These are phyloP conservation scores for Aspidoscelis tigris DNA, from an alignment of 2,113 vertebrate species.

Conservation along the genomic window DNA sequence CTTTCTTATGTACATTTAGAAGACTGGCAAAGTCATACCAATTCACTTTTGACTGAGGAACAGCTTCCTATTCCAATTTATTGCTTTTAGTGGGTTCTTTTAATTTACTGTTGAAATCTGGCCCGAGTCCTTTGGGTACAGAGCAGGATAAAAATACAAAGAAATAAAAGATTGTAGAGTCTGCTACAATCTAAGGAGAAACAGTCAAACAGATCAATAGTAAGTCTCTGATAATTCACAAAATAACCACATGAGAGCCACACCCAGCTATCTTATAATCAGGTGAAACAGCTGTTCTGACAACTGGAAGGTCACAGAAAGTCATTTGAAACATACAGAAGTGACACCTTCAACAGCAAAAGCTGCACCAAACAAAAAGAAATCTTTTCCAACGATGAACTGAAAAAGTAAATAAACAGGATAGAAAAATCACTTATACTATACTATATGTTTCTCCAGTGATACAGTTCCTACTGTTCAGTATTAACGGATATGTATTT, in stretches of 20 bases:
- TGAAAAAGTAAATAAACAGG: background rate
- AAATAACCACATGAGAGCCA: slow-evolving; percentile 22
- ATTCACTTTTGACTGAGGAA: too few species aligned
- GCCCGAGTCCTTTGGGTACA: too few species aligned
- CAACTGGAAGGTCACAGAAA: slow-evolving; percentile 41
- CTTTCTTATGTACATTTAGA: too few species aligned
- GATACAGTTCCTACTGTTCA: background rate
- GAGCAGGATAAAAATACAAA: too few species aligned
- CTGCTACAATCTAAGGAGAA: background rate
- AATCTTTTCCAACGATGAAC: background rate
- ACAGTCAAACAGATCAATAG: background rate
- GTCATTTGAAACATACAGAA: slow-evolving; percentile 1
- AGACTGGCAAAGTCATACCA: too few species aligned
- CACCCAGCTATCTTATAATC: background rate
- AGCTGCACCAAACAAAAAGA: background rate
- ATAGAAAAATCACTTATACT: background rate
- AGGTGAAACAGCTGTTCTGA: slow-evolving; percentile 34
- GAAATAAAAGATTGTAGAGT: too few species aligned
- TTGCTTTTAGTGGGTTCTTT: too few species aligned
- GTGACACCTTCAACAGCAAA: background rate
- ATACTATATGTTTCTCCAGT: slow-evolving; percentile 3
- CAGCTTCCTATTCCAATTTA: too few species aligned
- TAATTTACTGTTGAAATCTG: too few species aligned
- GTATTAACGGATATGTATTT: background rate
- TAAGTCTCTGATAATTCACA: slow-evolving; percentile 20